Base-by-base conservation (phyloP, 2,888 invertebrate species). In the Dusona sp. region DNA sequence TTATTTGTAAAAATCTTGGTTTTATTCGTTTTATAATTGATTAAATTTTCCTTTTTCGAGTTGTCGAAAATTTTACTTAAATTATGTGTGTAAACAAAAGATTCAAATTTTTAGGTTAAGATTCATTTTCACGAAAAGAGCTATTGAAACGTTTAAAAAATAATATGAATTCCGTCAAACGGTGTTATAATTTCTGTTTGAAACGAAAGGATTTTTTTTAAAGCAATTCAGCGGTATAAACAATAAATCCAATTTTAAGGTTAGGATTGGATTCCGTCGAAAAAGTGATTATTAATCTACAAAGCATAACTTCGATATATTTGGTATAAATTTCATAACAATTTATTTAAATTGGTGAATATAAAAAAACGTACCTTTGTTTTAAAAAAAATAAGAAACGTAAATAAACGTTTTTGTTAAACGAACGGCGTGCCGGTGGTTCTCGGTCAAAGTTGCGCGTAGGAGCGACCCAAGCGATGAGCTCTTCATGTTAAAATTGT, bases 381-480 rank as follows among this genome's bases (percentile, higher is more conserved):
- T 83, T 61, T 33, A 29, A 33, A 84, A 81, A 73, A 65, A 72
- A 81, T 74, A 79, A 45, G 16, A 57, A 86, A 84, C 84, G 86
- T 84, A 86, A 86, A 86, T 86, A 81, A 78, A 79, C 78, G 84
- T 79, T 68, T 48, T 45, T 42, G 45, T 51, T 38, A 22, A 19
- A 72, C 13, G 54, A 64, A 80, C 67, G 33, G 80, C 81, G 80
- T 68, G 84, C 84, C 86, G 86, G 79, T 57, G 86, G 29, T 61
- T 6, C 29, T 29, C 29, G 61, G 29, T 61, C 0, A 16, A 61
- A 29, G 29, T 29, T 29, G 61, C 29, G 61, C 29, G 61, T 61
- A 29, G 29, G 29, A 29, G 29, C 61, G 16, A 61, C 29, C 29
- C 29, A 61, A 61, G 61, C 57, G 57, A 57, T 29, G 25, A 57